Base-by-base conservation (phyloP, 2,888 invertebrate species). In the Hydrotaea diabolus region DNA sequence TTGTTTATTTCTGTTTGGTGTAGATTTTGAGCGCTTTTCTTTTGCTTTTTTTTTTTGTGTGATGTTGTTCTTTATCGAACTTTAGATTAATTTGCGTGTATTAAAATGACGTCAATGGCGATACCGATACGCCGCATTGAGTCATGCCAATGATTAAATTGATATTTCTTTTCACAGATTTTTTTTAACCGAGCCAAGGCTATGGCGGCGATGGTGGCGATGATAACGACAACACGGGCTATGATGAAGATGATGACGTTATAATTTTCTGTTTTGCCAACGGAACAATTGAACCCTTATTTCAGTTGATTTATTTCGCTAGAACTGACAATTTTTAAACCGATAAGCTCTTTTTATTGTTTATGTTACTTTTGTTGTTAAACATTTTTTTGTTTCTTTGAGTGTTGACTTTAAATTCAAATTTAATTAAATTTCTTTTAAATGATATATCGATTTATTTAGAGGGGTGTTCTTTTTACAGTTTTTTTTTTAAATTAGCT, bases 141-240 rank as follows among this genome's bases (percentile, higher is more conserved):
- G 69, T 82, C 43, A 77, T 75, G 69, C 71, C 49, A 21, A 36
- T 55, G 23, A 64, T 21, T 73, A 77, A 77, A 74, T 81, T 69
- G 57, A 77, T 64, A 13, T 62, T 62, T 19, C 31, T 57, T 57
- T 19, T 9, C 23, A 57, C 23, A 57, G 21, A 11, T 57, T 57
- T 11, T 5, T 57, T 57, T 11, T 5, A 21, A 21, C 19, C 57
- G 23, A 21, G 19, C 19, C 53, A 19, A 17, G 49, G 15, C n/a
- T 55, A 55, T 43, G 64, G 9, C 43, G 26, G 8, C 15, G 72
- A 31, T 31, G 19, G 59, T 23, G 19, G 49, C n/a, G n/a, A 26
- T 2, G 31, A 31, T 31, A 31, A n/a, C n/a, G n/a, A n/a, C 31
- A 7, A 31, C 2, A 31, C 31, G n/a, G n/a, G n/a, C n/a, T n/a